Evolutionary conservation across 2,113 vertebrate genomes (phyloP), one percentile per base, ranked within the genome.

Genomic region (Corydoras maculifer): DNA sequence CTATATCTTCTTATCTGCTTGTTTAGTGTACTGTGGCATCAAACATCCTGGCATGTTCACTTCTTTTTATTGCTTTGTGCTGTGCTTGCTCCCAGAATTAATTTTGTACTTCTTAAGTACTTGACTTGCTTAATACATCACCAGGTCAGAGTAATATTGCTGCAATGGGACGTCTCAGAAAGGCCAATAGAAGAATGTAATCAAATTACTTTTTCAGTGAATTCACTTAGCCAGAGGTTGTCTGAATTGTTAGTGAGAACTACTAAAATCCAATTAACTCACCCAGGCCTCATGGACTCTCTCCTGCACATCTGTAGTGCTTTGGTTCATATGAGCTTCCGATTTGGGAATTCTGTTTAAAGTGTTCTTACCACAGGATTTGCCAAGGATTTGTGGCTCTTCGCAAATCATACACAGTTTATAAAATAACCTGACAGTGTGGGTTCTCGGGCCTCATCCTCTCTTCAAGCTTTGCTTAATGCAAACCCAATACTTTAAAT

Each of bases 391-490:
- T 59, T 72, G 62, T 74, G 76, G 75, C 60, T 77, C 63, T 59
- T 68, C 58, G 48, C 51, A 72, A 65, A 71, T 80, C 76, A 73
- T 71, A 62, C 65, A 69, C 68, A 73, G 74, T 80, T 63, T 77
- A 74, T 75, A 77, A 80, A 78, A 80, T 77, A 78, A 75, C 70
- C 77, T 75, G 75, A 71, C 73, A 77, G 64, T 62, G 14, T 15
- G 62, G 68, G 51, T 70, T 65, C 75, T 29, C 18, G 58, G 58
- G 58, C 53, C 62, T 63, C 63, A 11, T 60, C 58, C 35, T 62
- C 62, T 75, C 43, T 13, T 53, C 58, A 10, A 68, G 65, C 64
- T 68, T 58, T 67, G n/a, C 58, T 73, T 67, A 78, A 74, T 53
- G 59, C 57, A 50, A 78, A 78, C 70, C 71, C 72, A 62, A 74